Base-by-base conservation (phyloP, 1,140 invertebrate species). In the Ganaspis sp. region DNA sequence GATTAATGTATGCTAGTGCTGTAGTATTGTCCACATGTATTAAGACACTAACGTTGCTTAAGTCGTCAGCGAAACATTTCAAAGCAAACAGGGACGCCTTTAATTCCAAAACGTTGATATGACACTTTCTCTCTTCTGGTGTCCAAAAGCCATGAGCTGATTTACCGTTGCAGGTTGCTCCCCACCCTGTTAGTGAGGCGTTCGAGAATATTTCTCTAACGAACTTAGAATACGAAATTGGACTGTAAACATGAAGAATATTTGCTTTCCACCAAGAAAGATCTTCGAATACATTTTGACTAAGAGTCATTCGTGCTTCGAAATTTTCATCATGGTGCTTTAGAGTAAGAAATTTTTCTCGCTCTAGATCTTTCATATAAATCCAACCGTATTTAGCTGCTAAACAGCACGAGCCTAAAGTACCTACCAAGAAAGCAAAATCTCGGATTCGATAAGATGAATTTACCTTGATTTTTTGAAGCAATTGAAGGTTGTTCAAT, bases 1-100 rank as follows among this genome's bases (percentile, higher is more conserved):
- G 71, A 38, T 79, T 79, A 0, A 76, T 58, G 45, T 76, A 71
- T 6, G 74, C 29, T 21, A 76, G 69, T 2, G 74, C 74, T 15
- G 74, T 79, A 3, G 45, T 49, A 49, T 49, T 19, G 17, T 49
- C 45, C 8, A 49, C n/a, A 4, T 0, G 17, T 4, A 19, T 15
- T 17, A 49, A 4, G 8, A 15, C 45, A 42, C 40, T n/a, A 42
- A n/a, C n/a, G n/a, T 42, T 42, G 15, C 9, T 42, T n/a, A 42
- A 42, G 40, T 42, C 9, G 9, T 42, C 15, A 1, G 40, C 40
- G 40, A 12, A n/a, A 9, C 15, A 42, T 42, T 42, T 42, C 11
- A 42, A 42, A 2, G 40, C 9, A 42, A 42, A 42, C 4, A 42
- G 11, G 2, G 40, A 3, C 9, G 40, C 45, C 12, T 1, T 17